phyloP scores from a whole-genome alignment of 1,140 invertebrate genomes.

The Ridgeia piscesae region DNA sequence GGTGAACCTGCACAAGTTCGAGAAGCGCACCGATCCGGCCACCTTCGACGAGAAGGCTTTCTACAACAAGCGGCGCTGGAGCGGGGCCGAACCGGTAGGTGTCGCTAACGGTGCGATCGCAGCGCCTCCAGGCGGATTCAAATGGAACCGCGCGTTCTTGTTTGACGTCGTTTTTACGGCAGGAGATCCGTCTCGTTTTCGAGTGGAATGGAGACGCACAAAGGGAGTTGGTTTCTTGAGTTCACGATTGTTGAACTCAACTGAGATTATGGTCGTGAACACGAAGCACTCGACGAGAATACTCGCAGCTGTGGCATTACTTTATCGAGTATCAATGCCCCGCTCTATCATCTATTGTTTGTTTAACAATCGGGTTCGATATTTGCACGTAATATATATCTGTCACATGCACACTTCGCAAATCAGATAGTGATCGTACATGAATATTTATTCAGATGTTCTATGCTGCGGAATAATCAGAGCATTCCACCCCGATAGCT shows the following conservation, averaged over 20 bases:
- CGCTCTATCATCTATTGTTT: not conserved
- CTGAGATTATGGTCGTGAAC: not conserved
- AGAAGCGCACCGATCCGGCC: not conserved
- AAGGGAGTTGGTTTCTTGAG: not conserved
- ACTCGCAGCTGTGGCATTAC: not conserved
- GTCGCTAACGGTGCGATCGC: not conserved
- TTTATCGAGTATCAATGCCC: not conserved
- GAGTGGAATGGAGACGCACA: not conserved
- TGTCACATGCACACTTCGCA: not conserved
- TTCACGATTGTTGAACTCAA: not conserved
- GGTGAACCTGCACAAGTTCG: not conserved
- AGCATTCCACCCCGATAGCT: no score
- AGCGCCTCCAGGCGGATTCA: not conserved
- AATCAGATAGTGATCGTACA: not conserved
- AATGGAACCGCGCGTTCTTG: not conserved
- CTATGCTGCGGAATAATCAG: not conserved
- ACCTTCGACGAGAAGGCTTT: not conserved
- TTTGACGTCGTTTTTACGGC: not conserved
- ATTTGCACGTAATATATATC: not conserved
- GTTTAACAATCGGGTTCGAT: not conserved
- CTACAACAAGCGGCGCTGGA: not conserved
- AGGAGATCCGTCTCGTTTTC: conserved; percentile 8
- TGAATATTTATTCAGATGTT: not conserved
- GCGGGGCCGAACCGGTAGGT: not conserved
- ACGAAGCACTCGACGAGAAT: not conserved